Percentiles rank a stretch among this genome's conserved stretches.
These are phyloP conservation scores for Forbesichthys agassizii DNA, from an alignment of 2,113 vertebrate genomes.

Conservation along the genomic window DNA sequence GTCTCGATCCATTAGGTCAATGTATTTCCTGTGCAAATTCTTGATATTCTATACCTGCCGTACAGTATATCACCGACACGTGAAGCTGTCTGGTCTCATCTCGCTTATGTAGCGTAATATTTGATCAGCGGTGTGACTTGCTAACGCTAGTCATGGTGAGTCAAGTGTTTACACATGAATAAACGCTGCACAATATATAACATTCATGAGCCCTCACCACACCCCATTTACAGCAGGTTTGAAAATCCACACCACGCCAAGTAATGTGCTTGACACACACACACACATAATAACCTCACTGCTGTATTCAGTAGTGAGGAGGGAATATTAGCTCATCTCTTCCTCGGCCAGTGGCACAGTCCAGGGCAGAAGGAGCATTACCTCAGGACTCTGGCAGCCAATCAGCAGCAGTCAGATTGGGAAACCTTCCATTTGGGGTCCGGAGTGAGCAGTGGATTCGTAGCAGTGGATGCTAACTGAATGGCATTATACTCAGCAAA, in stretches of 20 bases:
- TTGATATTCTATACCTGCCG: constrained; percentile 41
- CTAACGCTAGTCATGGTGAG: constrained; percentile 20
- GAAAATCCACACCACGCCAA: constrained; percentile 1
- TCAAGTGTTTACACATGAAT: constrained; percentile 40
- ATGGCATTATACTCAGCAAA: no score
- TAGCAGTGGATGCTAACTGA: not conserved
- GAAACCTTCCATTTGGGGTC: constrained; percentile 8
- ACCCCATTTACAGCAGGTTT: constrained; percentile 4
- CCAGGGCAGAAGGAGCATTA: constrained; percentile 36
- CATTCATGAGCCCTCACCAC: constrained; percentile 3
- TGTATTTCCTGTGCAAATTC: constrained; percentile 21
- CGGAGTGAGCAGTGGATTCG: constrained; percentile 16
- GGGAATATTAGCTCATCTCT: constrained; percentile 44
- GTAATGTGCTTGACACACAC: constrained; percentile 2
- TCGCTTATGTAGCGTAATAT: constrained; percentile 22
- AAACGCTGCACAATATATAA: constrained; percentile 33
- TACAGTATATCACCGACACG: constrained; percentile 27
- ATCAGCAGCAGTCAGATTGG: constrained; percentile 20
- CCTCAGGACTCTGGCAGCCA: constrained; percentile 39
- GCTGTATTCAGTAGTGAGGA: constrained; percentile 25
- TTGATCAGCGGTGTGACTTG: constrained; percentile 11
- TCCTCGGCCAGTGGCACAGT: constrained; percentile 33
- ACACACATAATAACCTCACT: constrained; percentile 11
- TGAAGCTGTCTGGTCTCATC: not conserved
- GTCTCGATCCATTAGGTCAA: not conserved